These are phyloP conservation scores for Conops quadrifasciatus DNA, from an alignment of 2,888 invertebrate genomes.

Conservation along the genomic window DNA sequence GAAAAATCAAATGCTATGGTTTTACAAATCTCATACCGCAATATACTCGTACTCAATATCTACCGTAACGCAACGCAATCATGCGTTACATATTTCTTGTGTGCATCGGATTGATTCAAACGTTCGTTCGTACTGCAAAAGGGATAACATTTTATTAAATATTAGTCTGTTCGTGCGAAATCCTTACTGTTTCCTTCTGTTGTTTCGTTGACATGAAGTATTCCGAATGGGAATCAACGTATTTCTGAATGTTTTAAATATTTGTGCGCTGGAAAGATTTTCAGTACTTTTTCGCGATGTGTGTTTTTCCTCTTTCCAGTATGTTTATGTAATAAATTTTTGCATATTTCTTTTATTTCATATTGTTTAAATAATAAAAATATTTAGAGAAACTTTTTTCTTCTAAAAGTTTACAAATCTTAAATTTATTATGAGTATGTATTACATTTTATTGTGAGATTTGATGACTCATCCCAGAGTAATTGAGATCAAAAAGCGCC, in stretches of 20 bases:
- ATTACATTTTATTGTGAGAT: too few relatives aligned
- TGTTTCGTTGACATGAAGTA: neutral
- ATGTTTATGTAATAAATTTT: too few relatives aligned
- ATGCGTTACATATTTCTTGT: slow-evolving; percentile 23
- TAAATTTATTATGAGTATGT: too few relatives aligned
- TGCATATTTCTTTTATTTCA: too few relatives aligned
- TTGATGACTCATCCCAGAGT: too few relatives aligned
- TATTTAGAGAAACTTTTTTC: too few relatives aligned
- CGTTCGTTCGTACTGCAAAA: neutral
- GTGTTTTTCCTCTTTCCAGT: too few relatives aligned
- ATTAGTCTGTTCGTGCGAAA: slow-evolving; percentile 29
- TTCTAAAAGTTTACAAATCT: too few relatives aligned
- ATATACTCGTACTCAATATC: slow-evolving; percentile 12
- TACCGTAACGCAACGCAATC: slow-evolving; percentile 14
- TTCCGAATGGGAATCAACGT: too few relatives aligned
- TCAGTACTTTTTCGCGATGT: too few relatives aligned
- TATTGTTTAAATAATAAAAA: too few relatives aligned
- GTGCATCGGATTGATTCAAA: neutral
- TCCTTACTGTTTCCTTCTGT: neutral
- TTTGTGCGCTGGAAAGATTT: neutral
- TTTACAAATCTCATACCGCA: neutral
- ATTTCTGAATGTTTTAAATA: neutral
- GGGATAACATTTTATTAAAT: slow-evolving; percentile 28
- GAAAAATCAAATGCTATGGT: neutral
- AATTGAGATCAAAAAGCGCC: too few relatives aligned